Conservation (phyloP, 1,140 invertebrate species). For the Drosophila albomicans region DNA sequence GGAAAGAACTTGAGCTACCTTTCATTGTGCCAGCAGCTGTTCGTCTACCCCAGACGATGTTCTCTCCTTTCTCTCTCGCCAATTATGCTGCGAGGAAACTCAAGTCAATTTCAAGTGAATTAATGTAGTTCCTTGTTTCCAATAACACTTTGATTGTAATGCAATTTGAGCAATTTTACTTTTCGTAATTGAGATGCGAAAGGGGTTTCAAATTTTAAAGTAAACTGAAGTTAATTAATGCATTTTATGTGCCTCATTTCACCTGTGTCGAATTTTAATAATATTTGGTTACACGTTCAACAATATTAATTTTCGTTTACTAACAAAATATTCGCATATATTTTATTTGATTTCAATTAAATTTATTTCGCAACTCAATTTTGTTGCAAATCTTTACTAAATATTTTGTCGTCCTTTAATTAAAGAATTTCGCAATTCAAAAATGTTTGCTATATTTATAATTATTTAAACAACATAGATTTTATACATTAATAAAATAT, state of each 20-base stretch:
- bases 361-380: no score
- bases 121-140: background rate
- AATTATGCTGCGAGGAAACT: constrained; percentile 5
- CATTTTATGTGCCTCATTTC: background rate
- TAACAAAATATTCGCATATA: no score
- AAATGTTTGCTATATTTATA: no score
- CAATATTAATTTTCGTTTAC: no score
- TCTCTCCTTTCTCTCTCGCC: background rate
- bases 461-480: no score
- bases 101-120: constrained; percentile 10
- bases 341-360: no score
- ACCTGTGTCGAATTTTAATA: background rate
- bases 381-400: no score
- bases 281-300: no score
- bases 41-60: background rate
- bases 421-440: no score
- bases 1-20: background rate
- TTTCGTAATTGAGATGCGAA: background rate
- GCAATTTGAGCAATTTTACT: background rate
- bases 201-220: background rate
- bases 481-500: no score
- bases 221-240: background rate
- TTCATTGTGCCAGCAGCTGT: background rate
- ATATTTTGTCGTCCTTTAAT: no score
- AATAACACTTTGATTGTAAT: constrained; percentile 1